Percentiles rank a stretch among this genome's conserved stretches.
Conservation (phyloP, 2,797 vertebrate species). For the Diceros bicornis region DNA sequence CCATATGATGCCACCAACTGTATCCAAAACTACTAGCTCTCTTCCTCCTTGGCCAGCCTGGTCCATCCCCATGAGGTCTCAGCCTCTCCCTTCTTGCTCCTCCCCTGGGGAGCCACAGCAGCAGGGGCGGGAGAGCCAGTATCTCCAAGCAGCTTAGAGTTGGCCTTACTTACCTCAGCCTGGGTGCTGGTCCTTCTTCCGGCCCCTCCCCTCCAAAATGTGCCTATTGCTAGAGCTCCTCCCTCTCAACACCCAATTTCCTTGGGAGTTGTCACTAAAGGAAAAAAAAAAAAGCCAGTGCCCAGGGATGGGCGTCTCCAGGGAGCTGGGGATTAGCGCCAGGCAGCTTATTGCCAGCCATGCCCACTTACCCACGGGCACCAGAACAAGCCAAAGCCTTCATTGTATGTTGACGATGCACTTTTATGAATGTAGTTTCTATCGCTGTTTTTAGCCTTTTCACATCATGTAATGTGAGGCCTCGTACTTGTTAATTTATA, state of each 20-base stretch:
- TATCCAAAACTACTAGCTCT: constrained; percentile 62
- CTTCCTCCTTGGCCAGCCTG: constrained; percentile 49
- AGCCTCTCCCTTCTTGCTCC: constrained; percentile 51
- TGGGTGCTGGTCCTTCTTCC: constrained; percentile 83
- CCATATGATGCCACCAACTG: constrained; percentile 32
- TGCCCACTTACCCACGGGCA: constrained; percentile 84
- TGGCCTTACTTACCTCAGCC: constrained; percentile 85
- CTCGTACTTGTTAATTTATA: constrained; percentile 95
- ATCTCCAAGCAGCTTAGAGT: constrained; percentile 84
- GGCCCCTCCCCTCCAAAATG: constrained; percentile 82
- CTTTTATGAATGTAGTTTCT: constrained; percentile 96
- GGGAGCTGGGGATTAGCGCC: constrained; percentile 76
- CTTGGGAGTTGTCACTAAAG: constrained; percentile 77
- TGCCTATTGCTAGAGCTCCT: constrained; percentile 86
- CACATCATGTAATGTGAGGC: constrained; percentile 94
- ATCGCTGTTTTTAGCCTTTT: constrained; percentile 92
- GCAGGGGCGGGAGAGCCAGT: constrained; percentile 61
- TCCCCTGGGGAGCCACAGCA: background rate
- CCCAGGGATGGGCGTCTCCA: constrained; percentile 76
- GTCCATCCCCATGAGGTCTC: constrained; percentile 13
- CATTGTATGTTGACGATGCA: constrained; percentile 93
- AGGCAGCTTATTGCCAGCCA: constrained; percentile 79
- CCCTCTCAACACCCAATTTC: constrained; percentile 69
- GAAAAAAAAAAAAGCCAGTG: constrained; percentile 58
- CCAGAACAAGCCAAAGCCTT: constrained; percentile 91